Percentiles rank a stretch among this genome's conserved stretches.
phyloP scores from a whole-genome alignment of 2,113 vertebrate species.

The Equus przewalskii region DNA sequence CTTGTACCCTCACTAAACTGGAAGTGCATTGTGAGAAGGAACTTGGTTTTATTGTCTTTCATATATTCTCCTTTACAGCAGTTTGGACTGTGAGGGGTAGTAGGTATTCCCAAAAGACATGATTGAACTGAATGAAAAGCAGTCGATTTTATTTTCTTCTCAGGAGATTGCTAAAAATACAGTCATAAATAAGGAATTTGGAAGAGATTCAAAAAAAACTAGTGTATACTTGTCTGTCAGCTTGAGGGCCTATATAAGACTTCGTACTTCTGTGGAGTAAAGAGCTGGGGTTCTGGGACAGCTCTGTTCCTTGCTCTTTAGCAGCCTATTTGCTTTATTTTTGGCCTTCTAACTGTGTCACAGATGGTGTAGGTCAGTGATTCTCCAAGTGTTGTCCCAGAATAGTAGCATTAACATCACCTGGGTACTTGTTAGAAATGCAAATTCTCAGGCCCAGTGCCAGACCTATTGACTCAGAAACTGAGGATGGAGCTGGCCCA shows the following conservation, averaged over 20 bases:
- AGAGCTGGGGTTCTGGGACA: constrained; percentile 10
- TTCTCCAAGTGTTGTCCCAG: constrained; percentile 26
- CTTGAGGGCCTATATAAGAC: background rate
- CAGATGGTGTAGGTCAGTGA: constrained; percentile 23
- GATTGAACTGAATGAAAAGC: constrained; percentile 35
- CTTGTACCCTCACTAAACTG: background rate
- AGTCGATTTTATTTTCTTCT: constrained; percentile 35
- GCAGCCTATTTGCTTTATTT: constrained; percentile 32
- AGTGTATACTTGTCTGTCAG: background rate
- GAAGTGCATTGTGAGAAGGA: constrained; percentile 8
- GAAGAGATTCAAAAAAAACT: constrained; percentile 47
- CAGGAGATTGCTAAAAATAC: constrained; percentile 29
- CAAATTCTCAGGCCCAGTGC: background rate
- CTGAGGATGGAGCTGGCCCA: background rate
- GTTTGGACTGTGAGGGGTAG: background rate
- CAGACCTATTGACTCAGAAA: background rate
- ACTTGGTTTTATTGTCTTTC: constrained; percentile 13
- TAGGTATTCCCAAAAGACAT: constrained; percentile 4
- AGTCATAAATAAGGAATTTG: constrained; percentile 64
- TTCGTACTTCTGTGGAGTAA: background rate
- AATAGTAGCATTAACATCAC: background rate
- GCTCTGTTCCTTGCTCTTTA: background rate
- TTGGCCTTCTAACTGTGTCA: constrained; percentile 37
- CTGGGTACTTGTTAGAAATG: background rate
- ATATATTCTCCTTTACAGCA: constrained; percentile 2